Conservation (phyloP, 2,888 invertebrate species). For the Gymnocheta viridis region DNA sequence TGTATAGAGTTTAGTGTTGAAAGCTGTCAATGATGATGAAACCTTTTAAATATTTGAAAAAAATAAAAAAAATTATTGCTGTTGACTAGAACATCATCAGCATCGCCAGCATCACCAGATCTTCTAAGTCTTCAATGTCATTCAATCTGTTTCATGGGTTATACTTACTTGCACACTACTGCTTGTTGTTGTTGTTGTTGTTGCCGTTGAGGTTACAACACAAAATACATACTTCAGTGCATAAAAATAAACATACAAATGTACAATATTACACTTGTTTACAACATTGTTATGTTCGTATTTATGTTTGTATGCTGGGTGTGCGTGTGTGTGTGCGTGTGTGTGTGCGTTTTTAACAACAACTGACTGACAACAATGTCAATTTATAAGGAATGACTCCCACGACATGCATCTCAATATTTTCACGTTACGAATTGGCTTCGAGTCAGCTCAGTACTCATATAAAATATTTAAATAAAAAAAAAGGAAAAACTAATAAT, state of each 20-base stretch:
- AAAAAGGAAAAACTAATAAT: slow-evolving; percentile 7
- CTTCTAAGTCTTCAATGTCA: neutral
- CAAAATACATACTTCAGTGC: slow-evolving; percentile 48
- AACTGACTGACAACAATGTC: slow-evolving; percentile 51
- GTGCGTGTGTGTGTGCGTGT: neutral
- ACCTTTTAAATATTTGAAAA: no score
- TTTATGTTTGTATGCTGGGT: neutral
- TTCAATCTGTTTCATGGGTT: slow-evolving; percentile 35
- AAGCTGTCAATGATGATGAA: no score
- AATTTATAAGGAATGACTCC: slow-evolving; percentile 62
- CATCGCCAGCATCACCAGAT: neutral
- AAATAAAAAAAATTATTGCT: neutral
- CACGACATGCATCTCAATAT: slow-evolving; percentile 55
- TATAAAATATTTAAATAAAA: neutral
- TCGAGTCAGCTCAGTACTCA: slow-evolving; percentile 1
- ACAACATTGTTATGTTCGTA: slow-evolving; percentile 45
- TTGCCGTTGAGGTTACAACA: slow-evolving; percentile 59
- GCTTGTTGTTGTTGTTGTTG: slow-evolving; percentile 8
- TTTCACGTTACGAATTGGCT: slow-evolving; percentile 36
- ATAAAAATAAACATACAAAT: slow-evolving; percentile 32
- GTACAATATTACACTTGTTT: slow-evolving; percentile 42
- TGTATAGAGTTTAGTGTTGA: no score
- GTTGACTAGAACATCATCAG: neutral
- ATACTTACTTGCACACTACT: neutral
- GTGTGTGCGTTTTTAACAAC: neutral